phyloP scores from a whole-genome alignment of 1,140 invertebrate genomes.

The Neodiprion fabricii region DNA sequence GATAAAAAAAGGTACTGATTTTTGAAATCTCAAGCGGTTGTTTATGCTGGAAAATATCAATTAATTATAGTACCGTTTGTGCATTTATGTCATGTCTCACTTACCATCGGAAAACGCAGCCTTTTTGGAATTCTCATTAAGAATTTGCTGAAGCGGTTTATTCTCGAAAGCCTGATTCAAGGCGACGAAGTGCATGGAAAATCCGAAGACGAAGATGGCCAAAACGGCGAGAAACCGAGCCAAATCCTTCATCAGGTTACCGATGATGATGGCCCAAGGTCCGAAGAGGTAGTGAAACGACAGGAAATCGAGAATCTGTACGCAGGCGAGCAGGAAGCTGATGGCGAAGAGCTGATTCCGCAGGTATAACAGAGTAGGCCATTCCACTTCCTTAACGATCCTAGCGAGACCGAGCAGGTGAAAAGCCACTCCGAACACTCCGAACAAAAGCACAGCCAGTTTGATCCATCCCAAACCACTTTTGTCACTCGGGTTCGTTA shows the following conservation, averaged over 20 bases:
- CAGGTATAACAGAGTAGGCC: slow-evolving; percentile 87
- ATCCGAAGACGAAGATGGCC: slow-evolving; percentile 97
- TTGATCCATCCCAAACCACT: slow-evolving; percentile 93
- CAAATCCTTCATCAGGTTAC: slow-evolving; percentile 89
- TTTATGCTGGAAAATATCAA: slow-evolving; percentile 13
- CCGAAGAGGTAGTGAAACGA: slow-evolving; percentile 99
- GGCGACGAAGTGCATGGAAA: slow-evolving; percentile 96
- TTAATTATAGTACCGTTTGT: slow-evolving; percentile 22
- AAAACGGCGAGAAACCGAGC: slow-evolving; percentile 95
- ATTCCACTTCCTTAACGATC: slow-evolving; percentile 73
- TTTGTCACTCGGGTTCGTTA: slow-evolving; percentile 96
- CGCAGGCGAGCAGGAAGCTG: slow-evolving; percentile 93
- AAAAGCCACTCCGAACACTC: slow-evolving; percentile 89
- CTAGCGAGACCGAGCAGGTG: slow-evolving; percentile 81
- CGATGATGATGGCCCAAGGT: slow-evolving; percentile 95
- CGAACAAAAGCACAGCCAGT: slow-evolving; percentile 89
- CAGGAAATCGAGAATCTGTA: slow-evolving; percentile 95
- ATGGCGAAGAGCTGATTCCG: slow-evolving; percentile 96
- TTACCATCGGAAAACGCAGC: slow-evolving; percentile 77
- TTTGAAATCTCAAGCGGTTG: slow-evolving; percentile 8
- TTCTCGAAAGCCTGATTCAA: slow-evolving; percentile 91
- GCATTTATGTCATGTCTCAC: slow-evolving; percentile 39
- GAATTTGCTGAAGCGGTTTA: slow-evolving; percentile 48
- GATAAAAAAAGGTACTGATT: no score
- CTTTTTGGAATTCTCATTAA: slow-evolving; percentile 57